A percentile compares a stretch with the other conserved stretches of the same genome.
phyloP scores from a whole-genome alignment of 2,113 vertebrate species.

The Pantherophis guttatus region DNA sequence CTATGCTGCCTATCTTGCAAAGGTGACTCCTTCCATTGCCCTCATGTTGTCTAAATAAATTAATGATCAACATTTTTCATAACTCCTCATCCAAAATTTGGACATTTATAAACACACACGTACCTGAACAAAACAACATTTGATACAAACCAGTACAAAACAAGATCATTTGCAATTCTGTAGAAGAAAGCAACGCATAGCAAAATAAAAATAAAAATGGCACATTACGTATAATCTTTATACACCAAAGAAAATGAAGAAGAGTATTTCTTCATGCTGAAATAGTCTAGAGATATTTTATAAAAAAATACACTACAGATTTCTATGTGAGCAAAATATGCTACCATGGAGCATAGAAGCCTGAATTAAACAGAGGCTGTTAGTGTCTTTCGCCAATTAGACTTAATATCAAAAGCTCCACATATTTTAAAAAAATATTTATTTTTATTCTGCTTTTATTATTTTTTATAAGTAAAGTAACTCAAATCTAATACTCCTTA shows the following conservation, averaged over 20 bases:
- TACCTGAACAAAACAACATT: neutral
- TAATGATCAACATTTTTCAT: neutral
- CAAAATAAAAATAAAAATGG: neutral
- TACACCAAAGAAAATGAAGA: neutral
- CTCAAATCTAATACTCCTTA: neutral
- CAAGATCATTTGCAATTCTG: neutral
- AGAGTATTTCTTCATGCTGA: neutral
- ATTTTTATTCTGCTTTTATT: neutral
- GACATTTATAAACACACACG: neutral
- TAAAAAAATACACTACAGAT: neutral
- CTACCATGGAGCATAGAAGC: neutral
- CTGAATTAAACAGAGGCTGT: neutral
- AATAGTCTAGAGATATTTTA: neutral
- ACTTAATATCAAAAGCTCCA: neutral
- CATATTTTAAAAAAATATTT: neutral
- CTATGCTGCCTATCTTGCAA: neutral
- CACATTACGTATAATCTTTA: neutral
- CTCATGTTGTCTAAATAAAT: neutral
- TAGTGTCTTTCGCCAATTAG: neutral
- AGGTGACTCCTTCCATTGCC: neutral
- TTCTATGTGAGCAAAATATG: neutral
- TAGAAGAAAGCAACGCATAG: neutral
- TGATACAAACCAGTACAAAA: neutral
- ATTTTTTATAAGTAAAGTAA: neutral
- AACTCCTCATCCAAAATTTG: constrained; percentile 9